Evolutionary conservation across 2,888 invertebrate species (phyloP).

Genomic region (Leptinotarsa tumamoca): DNA sequence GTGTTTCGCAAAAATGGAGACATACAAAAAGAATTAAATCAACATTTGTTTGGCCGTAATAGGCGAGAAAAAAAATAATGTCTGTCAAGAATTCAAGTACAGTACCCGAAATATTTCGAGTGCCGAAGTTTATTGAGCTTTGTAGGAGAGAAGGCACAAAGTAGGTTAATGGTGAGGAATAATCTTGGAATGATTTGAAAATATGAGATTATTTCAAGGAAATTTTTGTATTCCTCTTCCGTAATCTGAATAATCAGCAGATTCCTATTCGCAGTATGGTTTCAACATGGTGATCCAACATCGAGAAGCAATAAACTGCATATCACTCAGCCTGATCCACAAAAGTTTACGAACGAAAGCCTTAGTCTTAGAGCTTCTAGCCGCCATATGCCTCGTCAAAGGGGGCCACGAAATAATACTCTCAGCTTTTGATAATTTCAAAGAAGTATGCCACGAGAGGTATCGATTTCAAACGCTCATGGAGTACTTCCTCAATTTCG

Average conservation of each 20-base stretch:
- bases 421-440: conserved; percentile 97
- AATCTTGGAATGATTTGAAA: too few species aligned
- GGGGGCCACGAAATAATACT: conserved; percentile 99
- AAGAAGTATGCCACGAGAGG: conserved; percentile 89
- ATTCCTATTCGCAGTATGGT: conserved; percentile 80
- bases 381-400: conserved; percentile 98
- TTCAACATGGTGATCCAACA: conserved; percentile 99
- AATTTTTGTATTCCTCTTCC: too few species aligned
- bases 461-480: conserved; percentile 95
- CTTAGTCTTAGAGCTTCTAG: conserved; percentile 93
- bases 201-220: too few species aligned
- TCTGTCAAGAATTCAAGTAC: too few species aligned
- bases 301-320: conserved; percentile 97
- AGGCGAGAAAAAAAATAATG: too few species aligned
- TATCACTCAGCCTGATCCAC: conserved; percentile 95
- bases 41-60: too few species aligned
- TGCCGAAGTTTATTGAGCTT: too few species aligned
- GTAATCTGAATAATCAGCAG: background rate
- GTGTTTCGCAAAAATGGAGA: too few species aligned
- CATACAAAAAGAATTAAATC: too few species aligned
- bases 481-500: conserved; percentile 96
- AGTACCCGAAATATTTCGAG: too few species aligned
- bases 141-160: too few species aligned
- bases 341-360: conserved; percentile 97
- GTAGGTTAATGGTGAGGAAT: too few species aligned